Base-by-base conservation (phyloP, 2,113 vertebrate genomes). In the Bubo blakistoni region DNA sequence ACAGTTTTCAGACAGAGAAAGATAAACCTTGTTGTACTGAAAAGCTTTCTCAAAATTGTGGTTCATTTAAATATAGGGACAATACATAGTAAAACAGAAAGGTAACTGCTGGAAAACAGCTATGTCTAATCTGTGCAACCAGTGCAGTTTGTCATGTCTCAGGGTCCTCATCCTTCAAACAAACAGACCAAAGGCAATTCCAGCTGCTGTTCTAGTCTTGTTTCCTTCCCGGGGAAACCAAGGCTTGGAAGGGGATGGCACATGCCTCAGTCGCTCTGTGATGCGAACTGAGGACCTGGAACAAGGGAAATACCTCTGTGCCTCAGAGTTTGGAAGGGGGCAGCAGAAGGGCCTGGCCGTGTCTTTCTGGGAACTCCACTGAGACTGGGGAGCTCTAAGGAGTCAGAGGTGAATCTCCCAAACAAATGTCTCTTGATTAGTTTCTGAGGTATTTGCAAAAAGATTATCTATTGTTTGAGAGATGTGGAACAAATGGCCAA, bases 231-330 rank as follows among this genome's bases (percentile, higher is more conserved):
- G 2, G 47, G 69, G 24, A 93, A 93, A 62, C 34, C 19, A 52
- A 44, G 52, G 14, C 18, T 66, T 78, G 46, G 21, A 58, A 66
- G 18, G 5, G 19, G 16, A 16, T 66, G 14, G 13, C 40, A 84
- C 1, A 3, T 1, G 0, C 42, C 30, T 55, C 15, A 38, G 34
- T 65, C 3, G 1, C 29, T 77, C 40, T 73, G 47, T 67, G 47
- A n/a, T 1, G 1, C 29, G 38, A 90, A 11, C 42, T 32, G 70
- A 76, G 29, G 22, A 71, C 10, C 21, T 73, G 38, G 40, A 61
- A 40, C 30, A 70, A 44, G 7, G 38, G 13, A 73, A 52, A 29
- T 51, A 24, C 2, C 78, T 71, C 29, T 46, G 22, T 51, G 32
- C 16, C 62, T 26, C 20, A 7, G 11, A 44, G 6, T 40, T 74